Conservation (phyloP, 2,888 invertebrate genomes). For the Mycalesis mineus region DNA sequence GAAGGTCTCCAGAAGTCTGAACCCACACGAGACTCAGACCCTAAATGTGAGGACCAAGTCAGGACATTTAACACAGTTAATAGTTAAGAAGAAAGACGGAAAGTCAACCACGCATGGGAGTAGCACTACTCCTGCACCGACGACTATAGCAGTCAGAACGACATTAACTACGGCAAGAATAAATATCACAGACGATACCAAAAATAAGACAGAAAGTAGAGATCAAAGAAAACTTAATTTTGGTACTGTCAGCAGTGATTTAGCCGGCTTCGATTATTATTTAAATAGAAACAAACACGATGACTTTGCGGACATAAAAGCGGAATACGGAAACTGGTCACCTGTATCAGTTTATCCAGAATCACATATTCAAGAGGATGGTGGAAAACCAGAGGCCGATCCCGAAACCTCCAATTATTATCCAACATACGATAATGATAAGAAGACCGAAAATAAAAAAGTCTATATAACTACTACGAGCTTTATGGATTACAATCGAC, state of each 20-base stretch:
- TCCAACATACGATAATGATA: conserved; percentile 69
- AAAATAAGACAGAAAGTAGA: conserved; percentile 64
- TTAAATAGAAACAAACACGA: conserved; percentile 64
- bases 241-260: conserved; percentile 60
- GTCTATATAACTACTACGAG: conserved; percentile 72
- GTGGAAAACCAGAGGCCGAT: conserved; percentile 58
- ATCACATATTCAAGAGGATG: conserved; percentile 66
- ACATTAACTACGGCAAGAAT: conserved; percentile 40
- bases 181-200: conserved; percentile 50
- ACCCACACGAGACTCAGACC: conserved; percentile 87
- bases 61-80: conserved; percentile 86
- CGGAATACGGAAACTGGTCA: conserved; percentile 76
- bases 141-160: conserved; percentile 54
- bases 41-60: conserved; percentile 86
- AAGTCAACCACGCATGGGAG: conserved; percentile 60
- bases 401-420: conserved; percentile 67
- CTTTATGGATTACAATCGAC: conserved; percentile 62
- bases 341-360: conserved; percentile 73
- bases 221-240: conserved; percentile 69
- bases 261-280: conserved; percentile 72
- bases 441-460: conserved; percentile 63
- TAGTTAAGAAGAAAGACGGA: conserved; percentile 83
- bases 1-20: conserved; percentile 86
- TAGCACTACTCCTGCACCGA: conserved; percentile 45
- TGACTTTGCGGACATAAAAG: conserved; percentile 65